Base-by-base conservation (phyloP, 2,888 invertebrate genomes). In the Stenolophus ochropezus region DNA sequence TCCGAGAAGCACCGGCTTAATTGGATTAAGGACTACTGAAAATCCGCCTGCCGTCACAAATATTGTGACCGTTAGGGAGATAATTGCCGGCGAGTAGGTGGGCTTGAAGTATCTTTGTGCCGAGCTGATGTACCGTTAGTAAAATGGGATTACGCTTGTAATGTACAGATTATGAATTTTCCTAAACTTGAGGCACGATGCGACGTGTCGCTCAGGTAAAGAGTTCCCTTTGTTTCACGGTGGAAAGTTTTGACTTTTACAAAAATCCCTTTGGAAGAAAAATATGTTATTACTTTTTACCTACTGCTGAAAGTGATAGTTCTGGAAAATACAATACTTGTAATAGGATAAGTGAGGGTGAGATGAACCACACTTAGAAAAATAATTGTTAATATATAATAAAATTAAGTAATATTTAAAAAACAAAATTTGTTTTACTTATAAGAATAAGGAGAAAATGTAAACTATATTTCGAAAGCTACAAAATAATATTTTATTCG, bases 121-220 rank as follows among this genome's bases (percentile, higher is more conserved):
- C 5, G 11, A 18, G 49, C 1, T 51, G 47, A 51, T 73, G 73
- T 73, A 51, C 73, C 73, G 73, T 73, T 73, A 71, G 73, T 73
- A 73, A 73, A 51, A 33, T 16, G 21, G 73, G 73, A 49, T 23
- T 47, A 73, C 1, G 49, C 47, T 47, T 47, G 47, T 73, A 73
- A 73, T 73, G 18, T 73, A 21, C 0, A 16, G 21, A 73, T 51
- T 73, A 47, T n/a, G 18, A 47, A 47, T 49, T 20, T 71, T 73
- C 49, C 20, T 8, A 56, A 56, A 56, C 16, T 4, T 65, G 1
- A 0, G 25, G 0, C 61, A 27, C 14, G 27, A 25, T 65, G 61
- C 61, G 61, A 65, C 27, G 2, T 14, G 61, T 4, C 51, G 16
- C 1, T 1, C 18, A 51, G 14, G 51, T 51, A 51, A 49, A 65